Conservation (phyloP, 2,797 vertebrate species). For the Hyperoplus lanceolatus region DNA sequence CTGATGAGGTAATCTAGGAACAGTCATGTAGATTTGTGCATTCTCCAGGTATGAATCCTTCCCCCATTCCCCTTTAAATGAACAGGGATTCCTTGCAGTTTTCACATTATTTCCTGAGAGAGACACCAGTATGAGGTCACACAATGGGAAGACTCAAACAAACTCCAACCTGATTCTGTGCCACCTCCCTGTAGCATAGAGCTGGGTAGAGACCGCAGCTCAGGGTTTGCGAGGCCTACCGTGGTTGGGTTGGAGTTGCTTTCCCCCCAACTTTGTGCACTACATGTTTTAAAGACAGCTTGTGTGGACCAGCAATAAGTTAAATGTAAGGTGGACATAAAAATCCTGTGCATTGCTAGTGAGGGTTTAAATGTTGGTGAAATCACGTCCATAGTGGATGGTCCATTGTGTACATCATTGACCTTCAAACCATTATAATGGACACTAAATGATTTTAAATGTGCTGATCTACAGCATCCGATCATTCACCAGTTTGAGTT, state of each 20-base stretch:
- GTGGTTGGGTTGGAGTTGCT: constrained; percentile 19
- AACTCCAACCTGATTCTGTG: constrained; percentile 30
- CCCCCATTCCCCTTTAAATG: constrained; percentile 56
- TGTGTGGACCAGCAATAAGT: constrained; percentile 40
- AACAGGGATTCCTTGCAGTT: constrained; percentile 70
- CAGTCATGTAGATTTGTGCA: constrained; percentile 71
- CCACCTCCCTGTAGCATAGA: constrained; percentile 23
- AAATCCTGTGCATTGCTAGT: constrained; percentile 12
- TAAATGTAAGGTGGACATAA: constrained; percentile 6
- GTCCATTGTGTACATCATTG: constrained; percentile 5
- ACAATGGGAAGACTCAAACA: constrained; percentile 38
- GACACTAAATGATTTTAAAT: constrained; percentile 44
- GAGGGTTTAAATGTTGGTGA: constrained; percentile 14
- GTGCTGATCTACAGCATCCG: constrained; percentile 78
- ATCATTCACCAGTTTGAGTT: constrained; percentile 56
- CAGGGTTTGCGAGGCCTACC: constrained; percentile 9
- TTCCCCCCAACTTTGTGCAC: constrained; percentile 37
- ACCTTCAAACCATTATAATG: constrained; percentile 23
- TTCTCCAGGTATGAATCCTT: constrained; percentile 72
- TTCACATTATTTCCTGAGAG: constrained; percentile 84
- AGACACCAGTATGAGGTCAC: constrained; percentile 63
- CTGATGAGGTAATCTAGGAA: constrained; percentile 81
- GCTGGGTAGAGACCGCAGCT: constrained; percentile 21
- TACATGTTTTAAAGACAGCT: constrained; percentile 36
- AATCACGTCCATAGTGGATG: constrained; percentile 14